These are phyloP conservation scores for Polypterus bichir DNA, from an alignment of 2,113 vertebrate species.

Conservation along the genomic window DNA sequence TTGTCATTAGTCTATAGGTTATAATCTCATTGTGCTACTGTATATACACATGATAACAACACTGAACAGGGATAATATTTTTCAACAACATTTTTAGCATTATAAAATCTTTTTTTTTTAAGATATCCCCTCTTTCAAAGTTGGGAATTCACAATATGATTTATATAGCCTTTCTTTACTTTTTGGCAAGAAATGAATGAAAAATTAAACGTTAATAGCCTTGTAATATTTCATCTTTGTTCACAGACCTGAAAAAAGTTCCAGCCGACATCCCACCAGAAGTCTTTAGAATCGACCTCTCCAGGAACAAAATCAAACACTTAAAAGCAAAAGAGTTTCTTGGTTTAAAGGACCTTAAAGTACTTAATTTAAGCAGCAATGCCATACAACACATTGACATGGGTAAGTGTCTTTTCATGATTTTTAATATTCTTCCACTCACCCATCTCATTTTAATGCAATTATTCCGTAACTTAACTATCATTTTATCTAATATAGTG, in stretches of 20 bases:
- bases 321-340: constrained; percentile 76
- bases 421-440: no score
- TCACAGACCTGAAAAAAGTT: constrained; percentile 69
- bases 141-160: constrained; percentile 9
- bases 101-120: no score
- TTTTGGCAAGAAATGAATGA: no score
- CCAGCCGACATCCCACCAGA: constrained; percentile 74
- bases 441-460: no score
- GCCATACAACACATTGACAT: constrained; percentile 68
- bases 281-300: constrained; percentile 79
- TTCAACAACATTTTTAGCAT: no score
- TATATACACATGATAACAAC: no score
- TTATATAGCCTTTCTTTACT: not conserved
- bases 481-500: no score
- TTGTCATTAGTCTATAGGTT: no score
- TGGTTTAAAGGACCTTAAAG: constrained; percentile 73
- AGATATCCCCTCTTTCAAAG: not conserved
- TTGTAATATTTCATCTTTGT: constrained; percentile 23
- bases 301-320: constrained; percentile 72
- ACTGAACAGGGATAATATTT: no score
- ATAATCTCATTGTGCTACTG: no score
- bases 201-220: no score
- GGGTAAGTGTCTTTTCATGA: constrained; percentile 46
- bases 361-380: constrained; percentile 82
- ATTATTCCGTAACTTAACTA: no score